These are phyloP conservation scores for Monopterus albus DNA, from an alignment of 2,113 vertebrate species.

Conservation along the genomic window DNA sequence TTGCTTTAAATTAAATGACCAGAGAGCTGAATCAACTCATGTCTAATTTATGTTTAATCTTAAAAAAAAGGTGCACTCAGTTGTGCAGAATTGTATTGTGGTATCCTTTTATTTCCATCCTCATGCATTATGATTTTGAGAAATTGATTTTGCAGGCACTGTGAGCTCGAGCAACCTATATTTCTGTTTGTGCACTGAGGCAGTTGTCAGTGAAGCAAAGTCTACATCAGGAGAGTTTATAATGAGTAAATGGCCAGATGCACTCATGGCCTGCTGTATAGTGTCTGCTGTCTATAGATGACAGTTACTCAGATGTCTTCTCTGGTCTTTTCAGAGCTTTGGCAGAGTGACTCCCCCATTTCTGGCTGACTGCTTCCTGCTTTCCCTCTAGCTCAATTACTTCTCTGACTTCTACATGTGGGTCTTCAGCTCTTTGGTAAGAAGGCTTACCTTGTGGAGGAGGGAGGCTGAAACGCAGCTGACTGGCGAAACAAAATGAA, in stretches of 20 bases:
- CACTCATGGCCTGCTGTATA: slow-evolving; percentile 42
- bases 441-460: slow-evolving; percentile 65
- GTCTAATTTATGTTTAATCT: no score
- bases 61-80: no score
- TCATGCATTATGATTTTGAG: neutral
- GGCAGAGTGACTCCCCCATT: slow-evolving; percentile 49
- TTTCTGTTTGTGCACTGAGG: slow-evolving; percentile 4
- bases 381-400: slow-evolving; percentile 68
- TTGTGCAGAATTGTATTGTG: neutral
- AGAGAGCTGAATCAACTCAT: no score
- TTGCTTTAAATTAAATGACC: no score
- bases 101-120: no score
- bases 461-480: slow-evolving; percentile 39
- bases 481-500: slow-evolving; percentile 14
- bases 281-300: slow-evolving; percentile 37
- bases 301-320: slow-evolving; percentile 55
- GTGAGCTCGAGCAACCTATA: neutral
- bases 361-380: slow-evolving; percentile 68
- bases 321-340: slow-evolving; percentile 71
- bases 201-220: slow-evolving; percentile 13
- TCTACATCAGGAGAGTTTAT: slow-evolving; percentile 30
- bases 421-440: slow-evolving; percentile 63
- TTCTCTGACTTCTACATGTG: slow-evolving; percentile 76
- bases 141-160: neutral
- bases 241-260: slow-evolving; percentile 40